Base-by-base conservation (phyloP, 2,888 invertebrate genomes). In the Rhabditophanes sp. region DNA sequence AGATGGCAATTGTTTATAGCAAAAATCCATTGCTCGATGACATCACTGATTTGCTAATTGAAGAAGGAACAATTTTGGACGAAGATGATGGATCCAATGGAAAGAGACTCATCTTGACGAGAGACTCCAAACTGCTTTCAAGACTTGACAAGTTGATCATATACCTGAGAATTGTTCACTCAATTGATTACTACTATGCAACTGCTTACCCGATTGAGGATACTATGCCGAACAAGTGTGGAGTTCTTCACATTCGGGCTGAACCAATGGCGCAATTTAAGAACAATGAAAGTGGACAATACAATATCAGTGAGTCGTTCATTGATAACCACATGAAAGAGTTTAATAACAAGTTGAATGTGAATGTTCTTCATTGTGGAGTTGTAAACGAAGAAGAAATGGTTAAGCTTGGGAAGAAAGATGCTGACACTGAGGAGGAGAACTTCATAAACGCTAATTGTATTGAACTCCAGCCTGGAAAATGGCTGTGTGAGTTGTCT, bases 121-220 rank as follows among this genome's bases (percentile, higher is more conserved):
- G 80, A 25, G 71, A 39, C 36, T 39, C 14, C 29, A 38, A 50
- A 12, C 46, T 58, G 15, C 53, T 81, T 8, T 80, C 81, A 53
- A 84, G 82, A 19, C 64, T 79, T 39, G 78, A 79, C 62, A 75
- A 79, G 29, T 74, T 99, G 39, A 76, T 99, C 30, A 67, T 93
- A 31, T 99, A 99, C 66, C 71, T 99, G 56, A 76, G 96, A 30
- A 75, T 96, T 27, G 96, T 99, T 1, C 90, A 99, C 68, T 93
- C 93, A 0, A 81, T 96, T 33, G 96, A 99, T 68, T 99, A 85
- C 67, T 99, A 99, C 70, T 90, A 90, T 69, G 87, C 87, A 64
- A 87, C 85, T 64, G 93, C 96, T 65, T 99, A 99, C 69, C 87
- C 90, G 0, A 87, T 88, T 58, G 96, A 99, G 68, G 96, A 99